Percentiles rank a stretch among this genome's conserved stretches.
These are phyloP conservation scores for Mus spretus DNA, from an alignment of 2,797 vertebrate genomes.

Conservation along the genomic window DNA sequence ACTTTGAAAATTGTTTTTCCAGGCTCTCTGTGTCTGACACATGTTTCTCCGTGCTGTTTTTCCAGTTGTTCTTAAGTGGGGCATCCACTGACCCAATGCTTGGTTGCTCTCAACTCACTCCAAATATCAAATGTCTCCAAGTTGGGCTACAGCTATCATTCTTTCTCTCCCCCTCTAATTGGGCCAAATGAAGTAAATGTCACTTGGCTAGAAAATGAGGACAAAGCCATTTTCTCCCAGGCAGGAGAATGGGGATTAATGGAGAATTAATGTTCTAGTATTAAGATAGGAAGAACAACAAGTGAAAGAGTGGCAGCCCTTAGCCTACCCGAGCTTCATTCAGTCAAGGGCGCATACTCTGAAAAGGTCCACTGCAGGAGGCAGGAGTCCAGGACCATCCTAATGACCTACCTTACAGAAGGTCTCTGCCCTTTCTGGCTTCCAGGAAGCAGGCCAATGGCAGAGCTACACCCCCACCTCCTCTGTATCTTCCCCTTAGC, in stretches of 20 bases:
- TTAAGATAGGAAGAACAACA: not conserved
- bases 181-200: slow-evolving; percentile 28
- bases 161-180: slow-evolving; percentile 31
- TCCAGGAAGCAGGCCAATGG: not conserved
- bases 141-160: not conserved
- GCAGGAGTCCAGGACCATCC: too few relatives aligned
- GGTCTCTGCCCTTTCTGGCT: not conserved
- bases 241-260: not conserved
- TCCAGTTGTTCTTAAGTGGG: slow-evolving; percentile 64
- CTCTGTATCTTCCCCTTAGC: not conserved
- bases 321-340: not conserved
- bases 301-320: not conserved
- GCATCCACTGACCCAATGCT: not conserved
- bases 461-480: not conserved
- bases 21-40: slow-evolving; percentile 52
- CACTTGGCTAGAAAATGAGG: slow-evolving; percentile 42
- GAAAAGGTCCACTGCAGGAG: not conserved
- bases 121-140: not conserved
- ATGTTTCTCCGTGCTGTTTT: slow-evolving; percentile 65
- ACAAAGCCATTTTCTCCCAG: not conserved
- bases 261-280: not conserved
- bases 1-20: slow-evolving; percentile 72
- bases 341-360: not conserved
- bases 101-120: slow-evolving; percentile 28
- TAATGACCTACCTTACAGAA: not conserved